Evolutionary conservation across 2,888 invertebrate genomes (phyloP).

Genomic region (Mesochorus sp.): DNA sequence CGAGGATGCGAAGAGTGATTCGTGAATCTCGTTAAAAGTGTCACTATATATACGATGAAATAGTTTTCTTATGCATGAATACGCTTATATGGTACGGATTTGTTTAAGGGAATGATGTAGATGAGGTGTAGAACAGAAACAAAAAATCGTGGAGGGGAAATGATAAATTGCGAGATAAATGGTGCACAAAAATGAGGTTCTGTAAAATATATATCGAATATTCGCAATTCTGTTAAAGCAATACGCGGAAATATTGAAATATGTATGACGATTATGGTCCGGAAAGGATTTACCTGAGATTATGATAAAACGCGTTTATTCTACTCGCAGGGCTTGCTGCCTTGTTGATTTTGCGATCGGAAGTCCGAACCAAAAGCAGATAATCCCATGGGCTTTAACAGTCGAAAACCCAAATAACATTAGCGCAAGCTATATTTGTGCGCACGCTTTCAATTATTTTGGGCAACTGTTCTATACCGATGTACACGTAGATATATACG

Average conservation of each 20-base stretch:
- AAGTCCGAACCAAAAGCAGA: not conserved
- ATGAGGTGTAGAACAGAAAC: too few relatives aligned
- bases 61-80: not conserved
- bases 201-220: not conserved
- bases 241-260: slow-evolving; percentile 1
- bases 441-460: not conserved
- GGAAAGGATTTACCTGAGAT: slow-evolving; percentile 24
- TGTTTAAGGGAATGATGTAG: too few relatives aligned
- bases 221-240: too few relatives aligned
- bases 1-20: not conserved
- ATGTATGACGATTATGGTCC: not conserved
- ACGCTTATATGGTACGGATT: too few relatives aligned
- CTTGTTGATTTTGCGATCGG: not conserved
- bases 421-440: not conserved
- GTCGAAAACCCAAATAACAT: not conserved
- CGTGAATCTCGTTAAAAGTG: not conserved
- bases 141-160: too few relatives aligned
- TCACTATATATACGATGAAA: not conserved
- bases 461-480: not conserved
- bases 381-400: not conserved
- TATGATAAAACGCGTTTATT: slow-evolving; percentile 13
- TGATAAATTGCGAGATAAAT: too few relatives aligned
- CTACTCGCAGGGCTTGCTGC: not conserved
- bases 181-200: not conserved
- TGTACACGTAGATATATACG: too few relatives aligned